Percentiles rank a stretch among this genome's conserved stretches.
Evolutionary conservation across 2,113 vertebrate genomes (phyloP).

Genomic region (Xiphias gladius): DNA sequence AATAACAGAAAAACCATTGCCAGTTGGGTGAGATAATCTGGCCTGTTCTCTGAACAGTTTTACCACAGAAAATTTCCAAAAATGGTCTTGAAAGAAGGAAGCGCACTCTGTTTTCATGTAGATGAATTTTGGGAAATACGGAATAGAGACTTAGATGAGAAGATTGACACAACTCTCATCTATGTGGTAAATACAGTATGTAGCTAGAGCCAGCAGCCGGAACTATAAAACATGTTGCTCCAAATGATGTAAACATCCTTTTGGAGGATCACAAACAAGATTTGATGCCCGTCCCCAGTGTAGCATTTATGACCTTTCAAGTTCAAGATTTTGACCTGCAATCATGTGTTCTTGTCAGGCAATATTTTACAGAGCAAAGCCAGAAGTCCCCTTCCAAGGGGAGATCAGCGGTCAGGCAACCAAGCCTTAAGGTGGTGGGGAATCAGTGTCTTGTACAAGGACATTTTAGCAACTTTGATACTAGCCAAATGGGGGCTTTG

Average conservation of each 20-base stretch:
- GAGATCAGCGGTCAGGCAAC: conserved; percentile 3
- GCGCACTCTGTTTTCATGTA: neutral
- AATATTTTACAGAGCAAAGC: neutral
- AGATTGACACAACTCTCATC: neutral
- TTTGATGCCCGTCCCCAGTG: neutral
- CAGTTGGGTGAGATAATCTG: conserved; percentile 16
- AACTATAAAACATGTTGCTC: neutral
- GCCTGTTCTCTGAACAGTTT: neutral
- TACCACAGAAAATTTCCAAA: conserved; percentile 8
- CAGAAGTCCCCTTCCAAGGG: neutral
- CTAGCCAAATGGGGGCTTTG: neutral
- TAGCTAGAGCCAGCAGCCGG: neutral
- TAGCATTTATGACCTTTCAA: neutral
- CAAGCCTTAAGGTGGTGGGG: too few species aligned
- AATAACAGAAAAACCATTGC: conserved; percentile 10
- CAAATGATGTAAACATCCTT: neutral
- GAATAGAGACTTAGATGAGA: neutral
- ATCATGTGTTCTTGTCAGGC: neutral
- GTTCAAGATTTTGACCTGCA: neutral
- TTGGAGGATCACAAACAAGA: neutral
- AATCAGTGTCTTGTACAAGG: neutral
- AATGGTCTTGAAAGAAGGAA: neutral
- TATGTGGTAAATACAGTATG: neutral
- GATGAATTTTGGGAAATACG: neutral
- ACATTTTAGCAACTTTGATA: neutral